Base-by-base conservation (phyloP, 2,797 vertebrate genomes). In the Aphelocoma californica region DNA sequence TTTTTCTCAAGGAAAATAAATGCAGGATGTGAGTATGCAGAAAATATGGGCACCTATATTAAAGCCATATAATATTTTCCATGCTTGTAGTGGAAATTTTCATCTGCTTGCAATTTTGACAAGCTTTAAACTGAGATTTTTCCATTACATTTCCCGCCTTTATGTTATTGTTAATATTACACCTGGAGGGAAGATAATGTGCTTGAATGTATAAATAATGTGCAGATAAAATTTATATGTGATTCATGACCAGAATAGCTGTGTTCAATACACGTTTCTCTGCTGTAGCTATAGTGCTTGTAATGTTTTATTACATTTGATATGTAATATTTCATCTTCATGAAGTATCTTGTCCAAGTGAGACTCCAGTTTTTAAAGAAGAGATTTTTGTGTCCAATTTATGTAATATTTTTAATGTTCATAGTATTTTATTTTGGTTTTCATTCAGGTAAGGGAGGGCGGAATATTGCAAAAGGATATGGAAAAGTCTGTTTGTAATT, bases 401-500 rank as follows among this genome's bases (percentile, higher is more conserved):
- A 14, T 79, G 19, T 57, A 31, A 14, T 36, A 12, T 56, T 94
- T 73, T 66, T 66, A 47, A 92, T 15, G 12, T 29, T 61, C 42
- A 14, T 57, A 44, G 73, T 81, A 12, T 86, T 95, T 91, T 92
- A 50, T 70, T 95, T 92, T 87, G 74, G 64, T 92, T 93, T 77
- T 38, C 56, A 38, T 69, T 97, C 95, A 97, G 90, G 91, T 96
- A 84, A 67, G 80, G 70, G 58, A 86, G 89, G 77, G 77, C n/a
- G 64, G 92, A 90, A 64, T 83, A 54, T 81, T 75, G 86, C 58
- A 61, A 72, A 95, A 86, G 97, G 97, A 96, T 96, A 36, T 95
- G 96, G 86, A 96, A 92, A 97, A 94, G 84, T 83, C 61, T 97
- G 90, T 81, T 96, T 96, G 75, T 9, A 95, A 95, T 96, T 96